These are phyloP conservation scores for Trissoscelio sp. DNA, from an alignment of 2,888 invertebrate species.

Conservation along the genomic window DNA sequence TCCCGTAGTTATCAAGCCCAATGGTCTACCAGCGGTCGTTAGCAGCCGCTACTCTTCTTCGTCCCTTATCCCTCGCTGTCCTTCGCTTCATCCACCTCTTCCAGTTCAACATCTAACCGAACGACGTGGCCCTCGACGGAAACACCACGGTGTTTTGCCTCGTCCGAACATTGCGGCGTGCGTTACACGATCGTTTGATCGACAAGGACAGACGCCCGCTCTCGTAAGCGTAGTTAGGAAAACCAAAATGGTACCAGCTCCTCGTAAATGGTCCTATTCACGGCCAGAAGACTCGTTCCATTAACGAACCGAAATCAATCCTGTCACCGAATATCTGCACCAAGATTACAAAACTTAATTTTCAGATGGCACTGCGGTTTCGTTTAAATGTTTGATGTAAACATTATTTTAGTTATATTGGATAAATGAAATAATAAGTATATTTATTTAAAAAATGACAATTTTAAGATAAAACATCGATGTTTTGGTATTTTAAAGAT, in stretches of 20 bases:
- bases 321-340: background rate
- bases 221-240: conserved; percentile 74
- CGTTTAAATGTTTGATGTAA: background rate
- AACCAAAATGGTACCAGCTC: conserved; percentile 75
- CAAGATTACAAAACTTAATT: conserved; percentile 26
- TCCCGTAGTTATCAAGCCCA: conserved; percentile 80
- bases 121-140: conserved; percentile 39
- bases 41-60: conserved; percentile 75
- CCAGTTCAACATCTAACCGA: conserved; percentile 59
- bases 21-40: conserved; percentile 81
- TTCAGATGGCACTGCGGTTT: background rate
- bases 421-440: too few relatives aligned
- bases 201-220: conserved; percentile 52
- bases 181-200: conserved; percentile 57
- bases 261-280: conserved; percentile 73
- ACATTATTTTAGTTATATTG: too few relatives aligned
- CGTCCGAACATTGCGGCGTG: conserved; percentile 41
- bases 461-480: too few relatives aligned
- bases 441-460: too few relatives aligned
- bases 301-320: conserved; percentile 72
- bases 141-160: conserved; percentile 48
- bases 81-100: conserved; percentile 50
- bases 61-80: conserved; percentile 49
- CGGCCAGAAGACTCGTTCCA: conserved; percentile 75
- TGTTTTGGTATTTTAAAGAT: too few relatives aligned